Conservation (phyloP, 2,888 invertebrate genomes). For the Parelbella ahira region DNA sequence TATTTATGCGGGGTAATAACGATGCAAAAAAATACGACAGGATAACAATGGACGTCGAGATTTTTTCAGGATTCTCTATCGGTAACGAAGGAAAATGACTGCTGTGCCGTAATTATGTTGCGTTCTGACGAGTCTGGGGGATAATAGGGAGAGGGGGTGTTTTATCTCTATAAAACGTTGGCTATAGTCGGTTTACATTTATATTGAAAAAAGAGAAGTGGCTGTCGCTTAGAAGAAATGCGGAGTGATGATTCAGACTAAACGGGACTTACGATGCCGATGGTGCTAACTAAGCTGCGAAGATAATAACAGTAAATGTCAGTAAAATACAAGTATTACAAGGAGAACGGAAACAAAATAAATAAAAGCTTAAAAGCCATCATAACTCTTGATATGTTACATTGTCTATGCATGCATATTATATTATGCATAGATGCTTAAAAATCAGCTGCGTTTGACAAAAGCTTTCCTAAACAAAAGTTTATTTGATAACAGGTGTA, state of each 20-base stretch:
- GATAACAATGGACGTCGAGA: slow-evolving; percentile 45
- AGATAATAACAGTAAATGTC: no score
- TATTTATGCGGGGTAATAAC: slow-evolving; percentile 58
- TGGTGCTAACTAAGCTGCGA: no score
- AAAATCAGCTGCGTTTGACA: neutral
- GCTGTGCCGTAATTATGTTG: slow-evolving; percentile 42
- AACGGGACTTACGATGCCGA: no score
- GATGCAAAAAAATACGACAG: slow-evolving; percentile 45
- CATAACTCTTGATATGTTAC: no score
- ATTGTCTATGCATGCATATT: no score
- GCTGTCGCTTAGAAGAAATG: neutral
- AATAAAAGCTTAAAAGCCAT: no score
- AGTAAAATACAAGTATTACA: no score
- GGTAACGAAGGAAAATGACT: slow-evolving; percentile 32
- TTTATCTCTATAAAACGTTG: slow-evolving; percentile 18
- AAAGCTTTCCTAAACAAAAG: slow-evolving; percentile 1
- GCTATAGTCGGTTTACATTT: slow-evolving; percentile 15
- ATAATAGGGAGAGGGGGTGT: slow-evolving; percentile 25
- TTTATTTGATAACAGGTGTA: slow-evolving; percentile 13
- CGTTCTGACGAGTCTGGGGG: slow-evolving; percentile 37
- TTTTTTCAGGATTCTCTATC: slow-evolving; percentile 40
- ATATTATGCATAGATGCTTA: neutral
- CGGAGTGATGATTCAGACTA: no score
- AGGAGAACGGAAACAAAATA: no score
- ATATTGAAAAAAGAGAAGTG: slow-evolving; percentile 17